phyloP scores from a whole-genome alignment of 2,113 vertebrate genomes.

The Proteles cristata region DNA sequence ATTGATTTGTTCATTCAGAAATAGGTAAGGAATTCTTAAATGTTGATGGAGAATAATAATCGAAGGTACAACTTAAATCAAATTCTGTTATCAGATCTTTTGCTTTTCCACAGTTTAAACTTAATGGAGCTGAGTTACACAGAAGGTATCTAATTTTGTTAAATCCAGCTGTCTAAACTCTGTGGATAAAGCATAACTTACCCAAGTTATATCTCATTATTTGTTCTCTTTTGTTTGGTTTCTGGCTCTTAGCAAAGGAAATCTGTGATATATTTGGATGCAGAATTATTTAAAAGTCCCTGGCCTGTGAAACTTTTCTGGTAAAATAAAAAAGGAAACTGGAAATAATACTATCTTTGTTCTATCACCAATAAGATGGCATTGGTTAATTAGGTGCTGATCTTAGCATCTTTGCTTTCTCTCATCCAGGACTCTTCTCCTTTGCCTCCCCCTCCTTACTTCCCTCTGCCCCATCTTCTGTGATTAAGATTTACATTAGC shows the following conservation, averaged over 20 bases:
- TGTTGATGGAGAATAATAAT: neutral
- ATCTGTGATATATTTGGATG: neutral
- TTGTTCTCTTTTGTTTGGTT: neutral
- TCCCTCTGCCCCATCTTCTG: neutral
- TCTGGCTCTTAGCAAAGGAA: neutral
- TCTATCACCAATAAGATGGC: neutral
- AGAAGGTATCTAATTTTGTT: constrained; percentile 2
- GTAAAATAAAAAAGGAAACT: neutral
- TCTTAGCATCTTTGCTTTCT: neutral
- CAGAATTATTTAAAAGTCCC: constrained; percentile 4
- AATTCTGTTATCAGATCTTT: neutral
- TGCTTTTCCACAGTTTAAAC: neutral
- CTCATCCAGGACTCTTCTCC: neutral
- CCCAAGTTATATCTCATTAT: neutral
- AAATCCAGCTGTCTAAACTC: neutral
- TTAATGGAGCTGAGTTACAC: neutral
- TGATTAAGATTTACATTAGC: constrained; percentile 47
- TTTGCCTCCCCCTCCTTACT: neutral
- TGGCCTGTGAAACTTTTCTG: neutral
- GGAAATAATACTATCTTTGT: neutral
- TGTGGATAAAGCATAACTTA: neutral
- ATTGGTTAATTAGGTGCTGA: neutral
- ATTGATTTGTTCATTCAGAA: constrained; percentile 43
- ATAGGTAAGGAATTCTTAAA: neutral
- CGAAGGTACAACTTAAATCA: neutral